Evolutionary conservation across 2,797 vertebrate genomes (phyloP).

Genomic region (Peromyscus nudipes): DNA sequence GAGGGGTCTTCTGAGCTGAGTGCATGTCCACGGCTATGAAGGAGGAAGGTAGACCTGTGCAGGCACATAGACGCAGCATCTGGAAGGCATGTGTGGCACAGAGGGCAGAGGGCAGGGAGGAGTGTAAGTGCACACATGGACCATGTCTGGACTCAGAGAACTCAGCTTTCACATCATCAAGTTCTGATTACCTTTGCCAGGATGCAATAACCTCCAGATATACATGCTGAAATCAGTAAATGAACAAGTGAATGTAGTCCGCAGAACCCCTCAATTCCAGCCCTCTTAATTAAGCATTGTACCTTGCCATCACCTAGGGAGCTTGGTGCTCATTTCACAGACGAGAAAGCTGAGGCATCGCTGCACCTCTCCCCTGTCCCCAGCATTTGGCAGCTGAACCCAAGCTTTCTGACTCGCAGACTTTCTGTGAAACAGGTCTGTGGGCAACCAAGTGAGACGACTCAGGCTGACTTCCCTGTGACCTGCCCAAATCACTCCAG

Average conservation of each 20-base stretch:
- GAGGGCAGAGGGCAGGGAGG: not conserved
- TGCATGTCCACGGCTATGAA: not conserved
- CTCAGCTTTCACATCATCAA: not conserved
- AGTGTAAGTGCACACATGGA: no score
- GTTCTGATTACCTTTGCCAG: not conserved
- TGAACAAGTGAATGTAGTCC: not conserved
- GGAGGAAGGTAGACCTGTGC: not conserved
- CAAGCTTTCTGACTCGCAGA: not conserved
- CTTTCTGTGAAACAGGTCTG: not conserved
- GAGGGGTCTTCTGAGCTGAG: not conserved
- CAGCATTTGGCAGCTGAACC: not conserved
- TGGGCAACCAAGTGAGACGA: no score
- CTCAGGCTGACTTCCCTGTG: not conserved
- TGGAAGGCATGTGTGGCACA: not conserved
- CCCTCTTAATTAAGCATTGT: not conserved
- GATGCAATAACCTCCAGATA: rapidly evolving
- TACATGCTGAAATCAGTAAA: not conserved
- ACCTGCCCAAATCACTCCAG: not conserved
- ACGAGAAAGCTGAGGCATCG: constrained; percentile 1
- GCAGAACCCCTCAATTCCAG: not conserved
- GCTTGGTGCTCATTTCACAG: not conserved
- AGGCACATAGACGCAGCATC: not conserved
- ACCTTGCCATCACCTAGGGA: not conserved
- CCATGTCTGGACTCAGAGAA: not conserved
- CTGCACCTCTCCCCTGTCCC: not conserved